These are phyloP conservation scores for Lasioglossum albipes DNA, from an alignment of 1,140 invertebrate genomes.

Conservation along the genomic window DNA sequence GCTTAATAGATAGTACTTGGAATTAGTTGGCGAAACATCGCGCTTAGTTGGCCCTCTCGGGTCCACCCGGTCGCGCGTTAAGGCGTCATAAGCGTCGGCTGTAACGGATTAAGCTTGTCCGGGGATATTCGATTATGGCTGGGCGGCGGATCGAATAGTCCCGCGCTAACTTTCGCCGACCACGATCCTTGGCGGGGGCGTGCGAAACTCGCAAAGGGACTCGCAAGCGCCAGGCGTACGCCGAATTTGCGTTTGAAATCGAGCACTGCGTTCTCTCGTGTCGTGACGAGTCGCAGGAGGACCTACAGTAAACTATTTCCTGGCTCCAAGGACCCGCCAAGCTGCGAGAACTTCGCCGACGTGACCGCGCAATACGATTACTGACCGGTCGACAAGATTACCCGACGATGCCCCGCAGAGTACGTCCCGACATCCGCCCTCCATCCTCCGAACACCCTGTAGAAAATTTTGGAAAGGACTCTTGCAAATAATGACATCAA, in stretches of 20 bases:
- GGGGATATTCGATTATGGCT: slow-evolving; percentile 59
- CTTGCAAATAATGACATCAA: no score
- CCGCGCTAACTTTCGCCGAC: slow-evolving; percentile 65
- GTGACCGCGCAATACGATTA: neutral
- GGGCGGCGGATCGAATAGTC: slow-evolving; percentile 57
- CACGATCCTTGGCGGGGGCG: slow-evolving; percentile 56
- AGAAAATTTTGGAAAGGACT: no score
- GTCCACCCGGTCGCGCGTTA: slow-evolving; percentile 28
- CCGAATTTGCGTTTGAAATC: slow-evolving; percentile 71
- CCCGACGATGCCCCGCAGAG: neutral
- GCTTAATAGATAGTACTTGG: neutral
- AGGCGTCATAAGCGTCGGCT: slow-evolving; percentile 19
- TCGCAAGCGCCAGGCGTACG: slow-evolving; percentile 32
- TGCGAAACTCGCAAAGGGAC: slow-evolving; percentile 56
- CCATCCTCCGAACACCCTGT: no score
- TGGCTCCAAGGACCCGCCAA: slow-evolving; percentile 32
- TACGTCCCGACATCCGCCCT: no score
- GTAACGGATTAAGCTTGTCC: slow-evolving; percentile 51
- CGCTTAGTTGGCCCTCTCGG: slow-evolving; percentile 16
- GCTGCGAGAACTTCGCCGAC: slow-evolving; percentile 29
- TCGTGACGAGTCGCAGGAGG: slow-evolving; percentile 22
- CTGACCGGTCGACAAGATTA: neutral
- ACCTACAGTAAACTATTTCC: slow-evolving; percentile 23
- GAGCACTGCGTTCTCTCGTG: slow-evolving; percentile 31
- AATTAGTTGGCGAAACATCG: slow-evolving; percentile 20